Evolutionary conservation across 2,797 vertebrate species (phyloP).

Genomic region (Sibirionetta formosa): DNA sequence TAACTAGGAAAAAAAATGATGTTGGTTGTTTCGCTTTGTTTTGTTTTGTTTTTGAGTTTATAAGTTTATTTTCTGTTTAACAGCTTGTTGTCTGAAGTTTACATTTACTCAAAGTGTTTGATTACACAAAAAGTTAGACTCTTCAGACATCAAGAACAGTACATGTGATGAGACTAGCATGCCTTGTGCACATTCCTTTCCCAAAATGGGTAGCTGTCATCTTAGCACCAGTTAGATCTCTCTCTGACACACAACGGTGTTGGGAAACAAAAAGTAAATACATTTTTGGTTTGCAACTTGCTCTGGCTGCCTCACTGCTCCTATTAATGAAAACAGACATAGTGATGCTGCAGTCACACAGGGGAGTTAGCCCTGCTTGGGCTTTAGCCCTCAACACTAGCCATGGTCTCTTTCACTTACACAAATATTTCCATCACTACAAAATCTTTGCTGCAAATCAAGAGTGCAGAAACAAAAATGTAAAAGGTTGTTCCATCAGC

Average conservation of each 20-base stretch:
- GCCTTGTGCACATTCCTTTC: background rate
- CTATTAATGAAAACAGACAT: background rate
- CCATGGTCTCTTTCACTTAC: background rate
- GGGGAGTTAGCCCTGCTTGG: background rate
- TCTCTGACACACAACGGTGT: background rate
- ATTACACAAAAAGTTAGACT: background rate
- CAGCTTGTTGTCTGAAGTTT: background rate
- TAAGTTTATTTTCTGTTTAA: background rate
- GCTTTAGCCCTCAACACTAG: background rate
- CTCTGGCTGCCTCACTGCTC: background rate
- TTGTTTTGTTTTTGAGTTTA: too few relatives aligned
- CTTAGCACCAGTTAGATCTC: background rate
- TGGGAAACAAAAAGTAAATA: background rate
- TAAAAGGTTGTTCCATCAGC: background rate
- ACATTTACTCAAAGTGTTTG: background rate
- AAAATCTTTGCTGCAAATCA: background rate
- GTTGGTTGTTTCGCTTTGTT: too few relatives aligned
- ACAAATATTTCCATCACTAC: background rate
- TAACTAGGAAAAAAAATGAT: background rate
- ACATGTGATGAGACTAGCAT: background rate
- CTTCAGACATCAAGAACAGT: background rate
- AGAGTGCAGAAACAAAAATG: background rate
- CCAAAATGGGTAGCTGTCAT: background rate
- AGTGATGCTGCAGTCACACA: background rate
- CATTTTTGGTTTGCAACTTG: background rate